Percentiles rank a stretch among this genome's conserved stretches.
phyloP scores from a whole-genome alignment of 2,113 vertebrate species.

The Hypomesus transpacificus region DNA sequence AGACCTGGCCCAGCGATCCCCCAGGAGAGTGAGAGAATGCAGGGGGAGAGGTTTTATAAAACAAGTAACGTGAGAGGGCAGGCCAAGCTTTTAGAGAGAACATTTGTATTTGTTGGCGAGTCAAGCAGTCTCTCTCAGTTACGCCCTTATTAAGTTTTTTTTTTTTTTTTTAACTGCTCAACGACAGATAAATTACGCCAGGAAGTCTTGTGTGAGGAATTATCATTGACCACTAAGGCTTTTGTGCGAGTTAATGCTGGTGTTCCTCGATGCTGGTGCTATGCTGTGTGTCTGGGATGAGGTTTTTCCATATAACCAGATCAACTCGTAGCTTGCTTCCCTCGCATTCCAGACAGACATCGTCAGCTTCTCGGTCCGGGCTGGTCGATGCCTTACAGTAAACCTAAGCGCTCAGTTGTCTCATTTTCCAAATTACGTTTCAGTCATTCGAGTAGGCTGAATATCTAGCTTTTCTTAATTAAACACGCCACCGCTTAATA shows the following conservation, averaged over 20 bases:
- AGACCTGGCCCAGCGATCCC: slow-evolving; percentile 22
- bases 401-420: not conserved
- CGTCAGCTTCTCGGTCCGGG: slow-evolving; percentile 16
- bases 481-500: not conserved
- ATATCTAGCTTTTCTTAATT: not conserved
- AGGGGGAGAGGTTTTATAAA: slow-evolving; percentile 13
- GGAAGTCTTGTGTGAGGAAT: no score
- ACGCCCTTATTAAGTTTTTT: not conserved
- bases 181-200: not conserved
- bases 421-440: not conserved
- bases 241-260: no score
- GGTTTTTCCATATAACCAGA: no score
- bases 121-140: not conserved
- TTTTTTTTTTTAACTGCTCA: not conserved
- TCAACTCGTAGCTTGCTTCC: not conserved
- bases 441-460: not conserved
- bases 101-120: slow-evolving; percentile 4
- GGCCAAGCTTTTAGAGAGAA: not conserved
- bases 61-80: slow-evolving; percentile 15
- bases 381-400: not conserved
- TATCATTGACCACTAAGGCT: no score
- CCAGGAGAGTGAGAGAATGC: slow-evolving; percentile 3
- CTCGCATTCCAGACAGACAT: slow-evolving; percentile 32
- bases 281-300: no score
- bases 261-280: no score